phyloP scores from a whole-genome alignment of 2,113 vertebrate genomes.

The Echinops telfairi region DNA sequence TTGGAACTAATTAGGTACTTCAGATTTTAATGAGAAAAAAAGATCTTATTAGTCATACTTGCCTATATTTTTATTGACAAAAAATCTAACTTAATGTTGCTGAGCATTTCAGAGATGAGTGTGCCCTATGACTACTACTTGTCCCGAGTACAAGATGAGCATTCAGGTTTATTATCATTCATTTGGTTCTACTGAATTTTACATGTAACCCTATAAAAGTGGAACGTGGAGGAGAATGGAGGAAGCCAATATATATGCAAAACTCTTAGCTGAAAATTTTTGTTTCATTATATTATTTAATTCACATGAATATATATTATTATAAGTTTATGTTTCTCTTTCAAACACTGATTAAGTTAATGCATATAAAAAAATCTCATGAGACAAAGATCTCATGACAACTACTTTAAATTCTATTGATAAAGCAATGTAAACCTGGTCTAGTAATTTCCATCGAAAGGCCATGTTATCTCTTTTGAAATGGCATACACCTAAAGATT shows the following conservation, averaged over 20 bases:
- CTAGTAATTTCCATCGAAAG: not conserved
- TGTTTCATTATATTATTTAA: not conserved
- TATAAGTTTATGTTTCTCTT: not conserved
- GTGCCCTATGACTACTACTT: not conserved
- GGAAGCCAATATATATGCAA: not conserved
- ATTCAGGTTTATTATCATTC: not conserved
- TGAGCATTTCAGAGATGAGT: slow-evolving; percentile 28
- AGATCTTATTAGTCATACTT: not conserved
- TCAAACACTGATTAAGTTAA: slow-evolving; percentile 51
- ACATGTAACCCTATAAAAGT: not conserved
- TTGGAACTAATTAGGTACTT: not conserved
- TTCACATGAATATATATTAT: not conserved
- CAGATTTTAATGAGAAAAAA: slow-evolving; percentile 23
- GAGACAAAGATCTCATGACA: not conserved
- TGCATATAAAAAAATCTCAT: not conserved
- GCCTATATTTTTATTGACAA: not conserved
- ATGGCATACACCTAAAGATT: slow-evolving; percentile 7
- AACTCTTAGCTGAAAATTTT: slow-evolving; percentile 24
- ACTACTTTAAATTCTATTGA: slow-evolving; percentile 2
- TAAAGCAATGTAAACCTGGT: not conserved
- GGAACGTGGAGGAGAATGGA: not conserved
- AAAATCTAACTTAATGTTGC: not conserved
- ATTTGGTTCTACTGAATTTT: not conserved
- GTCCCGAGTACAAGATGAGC: not conserved
- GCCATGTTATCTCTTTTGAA: slow-evolving; percentile 1